Base-by-base conservation (phyloP, 1,140 invertebrate genomes). In the Brevipalpus yothersi region DNA sequence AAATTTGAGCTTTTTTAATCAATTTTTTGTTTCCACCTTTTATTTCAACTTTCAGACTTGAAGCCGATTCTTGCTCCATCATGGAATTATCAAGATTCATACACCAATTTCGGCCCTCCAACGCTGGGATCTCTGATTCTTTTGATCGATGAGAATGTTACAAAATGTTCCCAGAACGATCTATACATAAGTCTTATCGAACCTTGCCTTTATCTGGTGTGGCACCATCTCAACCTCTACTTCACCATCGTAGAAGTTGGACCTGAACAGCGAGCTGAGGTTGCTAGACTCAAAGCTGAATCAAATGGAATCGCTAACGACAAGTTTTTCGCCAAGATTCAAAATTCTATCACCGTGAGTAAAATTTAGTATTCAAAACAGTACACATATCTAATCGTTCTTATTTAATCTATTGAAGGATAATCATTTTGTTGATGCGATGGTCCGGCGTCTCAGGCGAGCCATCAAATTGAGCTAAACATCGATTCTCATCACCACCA, bases 211-310 rank as follows among this genome's bases (percentile, higher is more conserved):
- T 63, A 63, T 56, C 39, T 63, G 17, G 13, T 63, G 11, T 63
- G 62, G 62, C 61, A 61, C 39, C 62, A 63, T 51, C 56, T 63
- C 15, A 63, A 63, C 42, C 56, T 63, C 5, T 60, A 51, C 45
- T 60, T 58, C 45, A 49, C 45, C 15, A 54, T 61, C 31, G 21
- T 58, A 10, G 47, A 63, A 31, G 7, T 58, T 11, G 51, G n/a
- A 1, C 7, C 10, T 13, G 56, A 63, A 41, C 21, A 58, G 8
- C 39, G 45, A 53, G 40, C 43, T 5, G 62, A 63, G 10, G 40
- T 63, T 3, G 21, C 60, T 10, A 23, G 13, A 19, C 23, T 63
- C 15, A 57, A 58, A 49, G 23, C 31, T 4, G 43, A 63, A 60
- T 55, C 62, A 15, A 47, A 49, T 40, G 13, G n/a, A 9, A 49